Evolutionary conservation across 2,797 vertebrate species (phyloP).

Genomic region (Myotis myotis): DNA sequence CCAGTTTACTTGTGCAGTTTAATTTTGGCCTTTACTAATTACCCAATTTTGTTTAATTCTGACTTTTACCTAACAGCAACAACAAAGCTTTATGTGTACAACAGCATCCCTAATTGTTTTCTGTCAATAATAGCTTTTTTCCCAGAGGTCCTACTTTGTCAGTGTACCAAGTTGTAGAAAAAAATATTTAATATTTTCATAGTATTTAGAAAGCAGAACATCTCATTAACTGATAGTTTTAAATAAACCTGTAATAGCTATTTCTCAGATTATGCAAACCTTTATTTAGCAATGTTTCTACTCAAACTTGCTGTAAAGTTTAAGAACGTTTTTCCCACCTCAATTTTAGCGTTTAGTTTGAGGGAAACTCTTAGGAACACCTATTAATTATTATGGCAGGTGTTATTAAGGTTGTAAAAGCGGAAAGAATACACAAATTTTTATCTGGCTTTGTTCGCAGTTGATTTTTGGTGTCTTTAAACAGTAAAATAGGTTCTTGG

Average conservation of each 20-base stretch:
- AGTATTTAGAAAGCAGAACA: neutral
- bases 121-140: neutral
- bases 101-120: neutral
- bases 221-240: neutral
- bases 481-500: neutral
- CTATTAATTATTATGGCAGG: neutral
- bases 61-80: slow-evolving; percentile 50
- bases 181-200: neutral
- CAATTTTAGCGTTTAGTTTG: neutral
- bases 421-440: neutral
- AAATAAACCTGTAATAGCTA: neutral
- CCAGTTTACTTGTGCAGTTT: slow-evolving; percentile 37
- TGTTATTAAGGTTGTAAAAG: neutral
- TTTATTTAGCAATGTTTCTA: slow-evolving; percentile 6
- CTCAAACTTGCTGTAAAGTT: neutral
- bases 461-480: neutral
- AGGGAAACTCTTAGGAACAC: neutral
- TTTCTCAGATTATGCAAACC: neutral
- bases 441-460: neutral
- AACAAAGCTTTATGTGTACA: neutral
- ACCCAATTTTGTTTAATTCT: slow-evolving; percentile 8
- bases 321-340: neutral
- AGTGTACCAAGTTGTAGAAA: slow-evolving; percentile 12
- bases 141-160: neutral
- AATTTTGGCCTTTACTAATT: slow-evolving; percentile 67